These are phyloP conservation scores for Flexamia atlantica DNA, from an alignment of 2,888 invertebrate species.

Conservation along the genomic window DNA sequence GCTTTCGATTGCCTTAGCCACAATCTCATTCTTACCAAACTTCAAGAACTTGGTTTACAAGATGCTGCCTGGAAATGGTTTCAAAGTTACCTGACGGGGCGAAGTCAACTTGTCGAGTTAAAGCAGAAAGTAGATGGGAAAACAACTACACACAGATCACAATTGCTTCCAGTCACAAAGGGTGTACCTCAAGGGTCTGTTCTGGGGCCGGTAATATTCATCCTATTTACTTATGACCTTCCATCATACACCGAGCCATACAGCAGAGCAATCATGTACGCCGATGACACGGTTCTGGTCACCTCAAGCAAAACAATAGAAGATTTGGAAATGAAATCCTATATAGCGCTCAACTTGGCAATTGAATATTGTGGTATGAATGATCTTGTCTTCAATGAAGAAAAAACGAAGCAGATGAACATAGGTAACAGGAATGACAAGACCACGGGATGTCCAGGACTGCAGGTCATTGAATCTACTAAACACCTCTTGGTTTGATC, in stretches of 20 bases:
- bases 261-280: neutral
- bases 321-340: neutral
- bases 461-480: too few relatives aligned
- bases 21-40: neutral
- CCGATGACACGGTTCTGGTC: neutral
- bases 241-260: neutral
- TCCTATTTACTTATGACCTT: neutral
- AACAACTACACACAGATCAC: neutral
- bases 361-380: neutral
- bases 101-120: neutral
- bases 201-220: neutral
- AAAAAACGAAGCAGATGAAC: neutral
- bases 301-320: neutral
- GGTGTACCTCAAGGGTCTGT: neutral
- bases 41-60: neutral
- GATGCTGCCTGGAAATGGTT: neutral
- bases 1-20: neutral
- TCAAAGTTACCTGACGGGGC: neutral
- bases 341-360: neutral
- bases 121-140: neutral
- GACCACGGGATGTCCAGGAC: too few relatives aligned
- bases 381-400: neutral
- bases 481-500: too few relatives aligned
- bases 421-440: too few relatives aligned
- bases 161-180: neutral